A percentile compares a stretch with the other conserved stretches of the same genome.
Conservation (phyloP, 2,113 vertebrate genomes). For the Genyomyrus donnyi region DNA sequence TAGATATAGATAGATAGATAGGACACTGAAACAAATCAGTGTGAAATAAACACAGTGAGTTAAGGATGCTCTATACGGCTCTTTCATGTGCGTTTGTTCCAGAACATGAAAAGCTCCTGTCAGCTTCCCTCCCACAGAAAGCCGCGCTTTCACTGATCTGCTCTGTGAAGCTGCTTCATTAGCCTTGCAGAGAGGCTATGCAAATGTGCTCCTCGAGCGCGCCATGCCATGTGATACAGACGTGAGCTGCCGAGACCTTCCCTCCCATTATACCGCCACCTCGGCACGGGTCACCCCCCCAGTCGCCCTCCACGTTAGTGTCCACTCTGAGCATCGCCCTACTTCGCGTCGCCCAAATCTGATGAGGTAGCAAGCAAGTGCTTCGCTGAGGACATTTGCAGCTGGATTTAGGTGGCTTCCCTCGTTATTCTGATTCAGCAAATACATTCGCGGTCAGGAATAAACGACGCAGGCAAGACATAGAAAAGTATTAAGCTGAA, state of each 20-base stretch:
- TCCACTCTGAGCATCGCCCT: not conserved
- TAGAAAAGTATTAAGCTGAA: not conserved
- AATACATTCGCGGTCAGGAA: not conserved
- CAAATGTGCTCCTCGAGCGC: slow-evolving; percentile 9
- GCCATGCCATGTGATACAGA: slow-evolving; percentile 21
- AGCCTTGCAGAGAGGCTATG: slow-evolving; percentile 3
- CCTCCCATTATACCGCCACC: not conserved
- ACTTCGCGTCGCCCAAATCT: not conserved
- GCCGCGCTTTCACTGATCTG: slow-evolving; percentile 15
- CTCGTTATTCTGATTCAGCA: not conserved
- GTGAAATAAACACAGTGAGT: slow-evolving; percentile 22
- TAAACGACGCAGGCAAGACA: not conserved
- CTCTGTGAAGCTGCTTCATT: slow-evolving; percentile 28
- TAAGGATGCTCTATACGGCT: slow-evolving; percentile 33
- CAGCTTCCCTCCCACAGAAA: slow-evolving; percentile 25
- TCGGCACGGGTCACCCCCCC: not conserved
- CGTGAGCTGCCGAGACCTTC: slow-evolving; percentile 5
- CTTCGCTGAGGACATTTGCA: not conserved
- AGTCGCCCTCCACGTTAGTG: not conserved
- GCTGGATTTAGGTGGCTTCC: not conserved
- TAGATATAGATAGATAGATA: slow-evolving; percentile 14
- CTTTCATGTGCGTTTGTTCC: slow-evolving; percentile 36
- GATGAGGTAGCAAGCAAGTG: slow-evolving; percentile 20
- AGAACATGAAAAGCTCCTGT: slow-evolving; percentile 31
- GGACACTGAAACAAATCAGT: slow-evolving; percentile 23